These are phyloP conservation scores for Thelaira solivaga DNA, from an alignment of 2,888 invertebrate genomes.

Conservation along the genomic window DNA sequence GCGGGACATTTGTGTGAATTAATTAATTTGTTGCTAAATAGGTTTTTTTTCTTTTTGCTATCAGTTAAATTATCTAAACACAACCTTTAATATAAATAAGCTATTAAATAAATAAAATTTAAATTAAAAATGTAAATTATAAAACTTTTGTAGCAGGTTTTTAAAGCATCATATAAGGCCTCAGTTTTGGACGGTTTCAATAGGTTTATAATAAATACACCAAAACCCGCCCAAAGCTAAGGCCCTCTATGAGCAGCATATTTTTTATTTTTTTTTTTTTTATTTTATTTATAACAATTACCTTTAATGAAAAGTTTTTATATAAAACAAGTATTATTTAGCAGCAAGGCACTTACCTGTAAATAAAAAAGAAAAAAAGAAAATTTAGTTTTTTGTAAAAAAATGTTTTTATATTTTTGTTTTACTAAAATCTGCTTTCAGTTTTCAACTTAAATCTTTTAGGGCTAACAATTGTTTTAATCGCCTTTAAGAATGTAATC, in stretches of 20 bases:
- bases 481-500: slow-evolving; percentile 21
- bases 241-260: slow-evolving; percentile 66
- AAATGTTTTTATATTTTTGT: neutral
- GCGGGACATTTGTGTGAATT: slow-evolving; percentile 56
- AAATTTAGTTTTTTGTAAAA: neutral
- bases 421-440: neutral
- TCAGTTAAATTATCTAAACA: slow-evolving; percentile 23
- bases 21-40: slow-evolving; percentile 26
- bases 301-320: neutral
- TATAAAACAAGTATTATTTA: too few relatives aligned
- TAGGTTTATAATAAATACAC: slow-evolving; percentile 76
- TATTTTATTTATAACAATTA: neutral
- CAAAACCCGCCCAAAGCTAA: slow-evolving; percentile 78
- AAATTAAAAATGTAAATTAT: neutral
- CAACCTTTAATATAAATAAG: neutral
- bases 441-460: neutral
- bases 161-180: slow-evolving; percentile 69
- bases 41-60: neutral
- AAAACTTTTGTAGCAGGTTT: neutral
- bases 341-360: slow-evolving; percentile 49
- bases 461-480: slow-evolving; percentile 19
- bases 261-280: neutral
- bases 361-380: slow-evolving; percentile 41
- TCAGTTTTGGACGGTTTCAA: slow-evolving; percentile 79
- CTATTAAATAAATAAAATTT: neutral